phyloP scores from a whole-genome alignment of 2,888 invertebrate genomes.

The Pachliopta kotzebuea region DNA sequence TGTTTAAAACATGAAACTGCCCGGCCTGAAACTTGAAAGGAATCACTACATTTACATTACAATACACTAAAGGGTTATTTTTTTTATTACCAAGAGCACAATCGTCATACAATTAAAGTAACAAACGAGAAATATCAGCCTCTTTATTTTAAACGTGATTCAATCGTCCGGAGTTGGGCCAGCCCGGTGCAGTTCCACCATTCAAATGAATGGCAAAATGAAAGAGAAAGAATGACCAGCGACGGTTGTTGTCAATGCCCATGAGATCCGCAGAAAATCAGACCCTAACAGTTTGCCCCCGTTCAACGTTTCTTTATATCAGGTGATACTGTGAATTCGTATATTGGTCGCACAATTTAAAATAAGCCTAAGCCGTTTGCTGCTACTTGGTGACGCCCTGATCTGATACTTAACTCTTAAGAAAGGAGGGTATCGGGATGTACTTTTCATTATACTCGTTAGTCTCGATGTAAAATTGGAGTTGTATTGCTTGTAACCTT shows the following conservation, averaged over 20 bases:
- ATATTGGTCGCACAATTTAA: neutral
- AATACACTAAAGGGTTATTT: too few species aligned
- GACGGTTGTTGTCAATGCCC: constrained; percentile 34
- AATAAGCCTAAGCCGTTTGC: neutral
- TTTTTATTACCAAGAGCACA: too few species aligned
- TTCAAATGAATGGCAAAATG: constrained; percentile 51
- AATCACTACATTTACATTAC: too few species aligned
- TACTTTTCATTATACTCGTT: neutral
- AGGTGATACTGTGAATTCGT: constrained; percentile 19
- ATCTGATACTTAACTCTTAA: too few species aligned
- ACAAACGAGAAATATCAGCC: too few species aligned
- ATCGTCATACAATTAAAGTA: too few species aligned
- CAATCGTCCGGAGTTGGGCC: too few species aligned
- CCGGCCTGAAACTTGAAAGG: too few species aligned
- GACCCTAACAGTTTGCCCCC: constrained; percentile 3
- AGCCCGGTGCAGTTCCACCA: constrained; percentile 36
- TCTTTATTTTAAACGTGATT: too few species aligned
- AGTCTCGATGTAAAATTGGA: too few species aligned
- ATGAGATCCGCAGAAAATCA: constrained; percentile 30
- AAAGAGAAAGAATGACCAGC: constrained; percentile 47
- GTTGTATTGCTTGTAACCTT: neutral
- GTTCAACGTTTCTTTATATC: constrained; percentile 6
- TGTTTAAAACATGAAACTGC: too few species aligned
- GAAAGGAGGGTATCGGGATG: neutral
- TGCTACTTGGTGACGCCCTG: too few species aligned